A percentile compares a stretch with the other conserved stretches of the same genome.
Evolutionary conservation across 2,797 vertebrate genomes (phyloP).

Genomic region (Mormyrus hasselquistii): DNA sequence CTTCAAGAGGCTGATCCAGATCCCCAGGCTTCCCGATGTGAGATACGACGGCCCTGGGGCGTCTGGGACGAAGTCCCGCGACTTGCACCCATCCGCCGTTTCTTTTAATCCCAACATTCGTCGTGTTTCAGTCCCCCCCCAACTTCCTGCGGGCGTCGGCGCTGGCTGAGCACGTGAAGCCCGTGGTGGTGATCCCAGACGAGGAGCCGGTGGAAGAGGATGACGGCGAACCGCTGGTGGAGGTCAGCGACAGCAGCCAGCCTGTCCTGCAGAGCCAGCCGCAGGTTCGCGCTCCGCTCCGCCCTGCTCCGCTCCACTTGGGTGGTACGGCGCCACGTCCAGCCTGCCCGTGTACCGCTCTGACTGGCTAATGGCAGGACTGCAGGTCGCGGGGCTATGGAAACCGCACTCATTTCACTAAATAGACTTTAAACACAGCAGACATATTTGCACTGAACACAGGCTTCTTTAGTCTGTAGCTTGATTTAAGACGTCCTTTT

Average conservation of each 20-base stretch:
- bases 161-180: slow-evolving; percentile 89
- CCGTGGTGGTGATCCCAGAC: slow-evolving; percentile 86
- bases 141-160: slow-evolving; percentile 90
- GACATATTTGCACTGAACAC: background rate
- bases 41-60: slow-evolving; percentile 18
- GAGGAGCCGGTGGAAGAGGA: slow-evolving; percentile 74
- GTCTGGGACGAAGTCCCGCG: background rate
- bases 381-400: background rate
- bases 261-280: slow-evolving; percentile 51
- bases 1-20: slow-evolving; percentile 97
- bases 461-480: background rate
- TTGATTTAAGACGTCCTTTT: background rate
- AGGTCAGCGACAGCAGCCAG: slow-evolving; percentile 64
- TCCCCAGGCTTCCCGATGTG: slow-evolving; percentile 90
- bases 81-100: background rate
- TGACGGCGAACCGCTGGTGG: slow-evolving; percentile 82
- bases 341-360: background rate
- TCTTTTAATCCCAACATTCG: background rate
- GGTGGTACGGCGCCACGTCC: background rate
- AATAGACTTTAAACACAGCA: background rate
- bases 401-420: background rate
- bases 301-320: background rate
- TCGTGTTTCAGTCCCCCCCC: slow-evolving; percentile 69
- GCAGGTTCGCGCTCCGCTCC: slow-evolving; percentile 42
- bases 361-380: background rate